These are phyloP conservation scores for Resseliella maxima DNA, from an alignment of 2,888 invertebrate species.

Conservation along the genomic window DNA sequence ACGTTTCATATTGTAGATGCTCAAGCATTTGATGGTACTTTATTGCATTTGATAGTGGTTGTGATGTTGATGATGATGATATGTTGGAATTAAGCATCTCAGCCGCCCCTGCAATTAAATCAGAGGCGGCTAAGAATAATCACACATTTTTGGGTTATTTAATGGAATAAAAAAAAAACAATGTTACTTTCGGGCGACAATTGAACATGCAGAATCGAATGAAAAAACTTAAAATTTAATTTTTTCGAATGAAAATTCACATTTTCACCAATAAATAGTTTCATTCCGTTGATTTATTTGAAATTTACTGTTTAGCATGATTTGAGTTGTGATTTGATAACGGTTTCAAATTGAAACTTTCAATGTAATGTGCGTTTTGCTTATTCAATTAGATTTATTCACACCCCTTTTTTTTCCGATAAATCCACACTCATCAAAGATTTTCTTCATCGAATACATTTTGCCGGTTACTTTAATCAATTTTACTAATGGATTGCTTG, in stretches of 20 bases:
- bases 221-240: too few species aligned
- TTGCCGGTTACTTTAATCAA: neutral
- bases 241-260: too few species aligned
- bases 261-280: neutral
- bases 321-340: conserved; percentile 1
- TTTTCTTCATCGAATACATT: neutral
- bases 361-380: neutral
- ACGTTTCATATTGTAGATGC: conserved; percentile 59
- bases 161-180: too few species aligned
- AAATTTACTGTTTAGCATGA: neutral
- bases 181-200: too few species aligned
- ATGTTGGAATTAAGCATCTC: conserved; percentile 68
- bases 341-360: too few species aligned
- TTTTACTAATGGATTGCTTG: conserved; percentile 25
- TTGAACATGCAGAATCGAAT: neutral
- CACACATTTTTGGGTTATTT: neutral
- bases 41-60: neutral
- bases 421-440: neutral
- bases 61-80: conserved; percentile 57
- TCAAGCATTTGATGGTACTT: neutral
- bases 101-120: conserved; percentile 74
- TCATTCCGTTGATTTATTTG: neutral
- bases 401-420: neutral
- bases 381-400: neutral
- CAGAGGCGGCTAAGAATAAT: conserved; percentile 71